Evolutionary conservation across 1,140 invertebrate species (phyloP).

Genomic region (Aporrectodea caliginosa): DNA sequence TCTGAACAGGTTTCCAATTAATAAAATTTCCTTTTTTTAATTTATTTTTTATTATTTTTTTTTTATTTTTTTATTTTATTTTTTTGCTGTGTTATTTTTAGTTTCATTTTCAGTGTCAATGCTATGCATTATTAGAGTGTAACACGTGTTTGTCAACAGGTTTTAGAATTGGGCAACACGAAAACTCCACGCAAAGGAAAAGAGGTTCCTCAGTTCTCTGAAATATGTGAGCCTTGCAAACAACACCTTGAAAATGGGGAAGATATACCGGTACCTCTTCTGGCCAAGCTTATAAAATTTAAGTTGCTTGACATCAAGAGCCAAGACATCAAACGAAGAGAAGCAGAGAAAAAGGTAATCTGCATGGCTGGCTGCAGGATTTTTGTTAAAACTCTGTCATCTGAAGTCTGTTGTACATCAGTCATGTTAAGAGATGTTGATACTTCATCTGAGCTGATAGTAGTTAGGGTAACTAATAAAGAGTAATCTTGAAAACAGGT

Average conservation of each 20-base stretch:
- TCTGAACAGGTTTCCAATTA: too few species aligned
- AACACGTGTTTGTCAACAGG: too few species aligned
- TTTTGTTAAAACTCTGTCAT: neutral
- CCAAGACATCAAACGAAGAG: constrained; percentile 46
- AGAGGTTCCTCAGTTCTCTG: constrained; percentile 46
- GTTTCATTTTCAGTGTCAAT: too few species aligned
- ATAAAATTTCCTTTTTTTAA: too few species aligned
- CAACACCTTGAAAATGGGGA: constrained; percentile 47
- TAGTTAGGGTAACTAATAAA: neutral
- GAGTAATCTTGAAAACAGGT: too few species aligned
- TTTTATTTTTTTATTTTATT: neutral
- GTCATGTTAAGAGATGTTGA: too few species aligned
- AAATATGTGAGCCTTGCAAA: constrained; percentile 52
- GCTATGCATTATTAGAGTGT: too few species aligned
- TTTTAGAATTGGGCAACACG: neutral
- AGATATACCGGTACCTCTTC: constrained; percentile 46
- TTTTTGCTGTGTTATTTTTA: neutral
- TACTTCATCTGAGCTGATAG: too few species aligned
- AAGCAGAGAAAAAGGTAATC: constrained; percentile 47
- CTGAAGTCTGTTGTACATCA: too few species aligned
- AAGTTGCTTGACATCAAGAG: constrained; percentile 47
- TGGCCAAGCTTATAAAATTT: constrained; percentile 52
- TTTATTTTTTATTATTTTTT: neutral
- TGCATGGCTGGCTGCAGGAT: neutral
- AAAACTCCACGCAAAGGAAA: constrained; percentile 43